Evolutionary conservation across 2,797 vertebrate genomes (phyloP).

Genomic region (Bradypodion ventrale): DNA sequence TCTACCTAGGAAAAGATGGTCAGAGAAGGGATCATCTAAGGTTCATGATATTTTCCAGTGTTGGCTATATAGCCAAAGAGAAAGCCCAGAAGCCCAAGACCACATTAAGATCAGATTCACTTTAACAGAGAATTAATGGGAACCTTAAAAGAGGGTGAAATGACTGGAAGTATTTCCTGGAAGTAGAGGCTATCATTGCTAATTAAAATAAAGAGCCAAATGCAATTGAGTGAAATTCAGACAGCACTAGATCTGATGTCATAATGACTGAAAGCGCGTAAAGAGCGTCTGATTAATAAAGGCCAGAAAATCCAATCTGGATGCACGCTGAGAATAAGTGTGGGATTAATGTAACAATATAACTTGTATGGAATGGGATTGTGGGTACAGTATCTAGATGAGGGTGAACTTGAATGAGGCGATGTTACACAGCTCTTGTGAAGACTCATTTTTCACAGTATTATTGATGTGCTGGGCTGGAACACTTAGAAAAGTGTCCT

Average conservation of each 20-base stretch:
- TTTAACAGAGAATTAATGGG: neutral
- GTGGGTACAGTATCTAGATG: neutral
- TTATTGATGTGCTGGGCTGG: constrained; percentile 29
- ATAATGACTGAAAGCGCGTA: neutral
- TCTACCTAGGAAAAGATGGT: neutral
- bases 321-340: neutral
- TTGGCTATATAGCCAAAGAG: neutral
- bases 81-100: neutral
- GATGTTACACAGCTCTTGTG: neutral
- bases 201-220: constrained; percentile 4
- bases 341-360: neutral
- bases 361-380: neutral
- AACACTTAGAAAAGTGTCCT: neutral
- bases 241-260: accelerated
- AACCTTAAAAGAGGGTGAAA: neutral
- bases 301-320: neutral
- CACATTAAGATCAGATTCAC: neutral
- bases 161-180: constrained; percentile 3
- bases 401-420: neutral
- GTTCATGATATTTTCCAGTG: neutral
- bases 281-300: neutral
- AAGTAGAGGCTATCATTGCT: neutral
- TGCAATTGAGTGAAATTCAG: neutral
- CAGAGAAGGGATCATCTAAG: neutral
- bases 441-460: constrained; percentile 30